Evolutionary conservation across 2,797 vertebrate species (phyloP).

Genomic region (Gallinago stenura): DNA sequence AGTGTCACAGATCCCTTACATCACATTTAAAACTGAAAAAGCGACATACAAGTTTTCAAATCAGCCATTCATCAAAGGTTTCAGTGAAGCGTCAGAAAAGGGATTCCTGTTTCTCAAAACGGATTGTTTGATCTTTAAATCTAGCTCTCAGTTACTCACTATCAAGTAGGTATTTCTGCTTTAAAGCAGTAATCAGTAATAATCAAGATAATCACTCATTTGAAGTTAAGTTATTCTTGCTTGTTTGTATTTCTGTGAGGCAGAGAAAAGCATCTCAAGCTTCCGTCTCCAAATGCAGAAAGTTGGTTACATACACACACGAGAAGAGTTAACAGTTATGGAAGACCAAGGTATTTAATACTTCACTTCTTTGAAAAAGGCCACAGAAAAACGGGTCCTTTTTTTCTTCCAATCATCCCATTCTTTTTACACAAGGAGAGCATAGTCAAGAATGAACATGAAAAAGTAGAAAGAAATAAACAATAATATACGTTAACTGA

Average conservation of each 20-base stretch:
- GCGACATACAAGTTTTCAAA: background rate
- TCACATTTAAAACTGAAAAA: background rate
- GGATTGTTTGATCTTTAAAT: background rate
- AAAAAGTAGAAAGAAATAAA: background rate
- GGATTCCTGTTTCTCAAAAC: background rate
- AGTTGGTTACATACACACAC: accelerated
- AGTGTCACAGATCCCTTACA: background rate
- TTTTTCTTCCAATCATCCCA: background rate
- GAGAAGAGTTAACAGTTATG: accelerated
- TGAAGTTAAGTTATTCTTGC: background rate
- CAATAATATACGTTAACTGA: background rate
- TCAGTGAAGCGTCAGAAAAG: background rate
- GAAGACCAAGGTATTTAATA: background rate
- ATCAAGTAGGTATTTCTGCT: background rate
- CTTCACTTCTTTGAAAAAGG: background rate
- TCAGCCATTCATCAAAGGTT: background rate
- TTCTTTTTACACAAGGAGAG: background rate
- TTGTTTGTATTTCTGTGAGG: no score
- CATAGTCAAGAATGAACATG: background rate
- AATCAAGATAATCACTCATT: background rate
- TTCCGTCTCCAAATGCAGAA: accelerated
- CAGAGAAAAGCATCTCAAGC: background rate
- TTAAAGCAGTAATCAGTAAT: background rate
- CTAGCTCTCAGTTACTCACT: background rate
- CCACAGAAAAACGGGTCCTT: background rate